Evolutionary conservation across 2,113 vertebrate genomes (phyloP).

Genomic region (Odobenus rosmarus): DNA sequence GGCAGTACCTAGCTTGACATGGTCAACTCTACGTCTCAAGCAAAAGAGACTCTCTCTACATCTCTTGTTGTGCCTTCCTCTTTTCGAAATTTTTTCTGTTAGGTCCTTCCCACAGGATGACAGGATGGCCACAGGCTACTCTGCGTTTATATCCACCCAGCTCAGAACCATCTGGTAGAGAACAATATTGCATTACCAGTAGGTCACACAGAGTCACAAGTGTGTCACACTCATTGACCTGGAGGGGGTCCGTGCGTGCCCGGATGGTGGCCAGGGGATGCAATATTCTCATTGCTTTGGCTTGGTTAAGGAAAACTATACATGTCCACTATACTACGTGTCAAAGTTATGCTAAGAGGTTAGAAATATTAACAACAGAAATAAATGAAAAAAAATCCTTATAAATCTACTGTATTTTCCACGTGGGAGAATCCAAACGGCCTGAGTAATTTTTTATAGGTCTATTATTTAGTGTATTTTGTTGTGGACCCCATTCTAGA

Average conservation of each 20-base stretch:
- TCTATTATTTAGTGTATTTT: neutral
- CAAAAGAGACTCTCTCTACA: neutral
- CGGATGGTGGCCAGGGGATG: neutral
- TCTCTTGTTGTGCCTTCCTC: neutral
- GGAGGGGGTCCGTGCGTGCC: neutral
- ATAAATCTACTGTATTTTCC: neutral
- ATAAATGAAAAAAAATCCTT: neutral
- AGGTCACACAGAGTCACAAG: neutral
- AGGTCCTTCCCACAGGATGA: neutral
- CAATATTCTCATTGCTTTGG: neutral
- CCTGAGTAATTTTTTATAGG: neutral
- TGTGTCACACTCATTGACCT: neutral
- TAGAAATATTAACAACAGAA: neutral
- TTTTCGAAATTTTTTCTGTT: neutral
- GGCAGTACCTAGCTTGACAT: neutral
- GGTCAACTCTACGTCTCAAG: neutral
- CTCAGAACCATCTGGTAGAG: neutral
- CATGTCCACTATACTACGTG: no score
- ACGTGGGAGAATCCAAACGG: neutral
- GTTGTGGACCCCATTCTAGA: neutral
- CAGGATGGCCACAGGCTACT: neutral
- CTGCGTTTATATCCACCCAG: neutral
- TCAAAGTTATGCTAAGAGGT: neutral
- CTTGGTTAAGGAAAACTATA: neutral
- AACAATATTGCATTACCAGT: neutral